These are phyloP conservation scores for Patella pellucida DNA, from an alignment of 2,888 invertebrate genomes.

Conservation along the genomic window DNA sequence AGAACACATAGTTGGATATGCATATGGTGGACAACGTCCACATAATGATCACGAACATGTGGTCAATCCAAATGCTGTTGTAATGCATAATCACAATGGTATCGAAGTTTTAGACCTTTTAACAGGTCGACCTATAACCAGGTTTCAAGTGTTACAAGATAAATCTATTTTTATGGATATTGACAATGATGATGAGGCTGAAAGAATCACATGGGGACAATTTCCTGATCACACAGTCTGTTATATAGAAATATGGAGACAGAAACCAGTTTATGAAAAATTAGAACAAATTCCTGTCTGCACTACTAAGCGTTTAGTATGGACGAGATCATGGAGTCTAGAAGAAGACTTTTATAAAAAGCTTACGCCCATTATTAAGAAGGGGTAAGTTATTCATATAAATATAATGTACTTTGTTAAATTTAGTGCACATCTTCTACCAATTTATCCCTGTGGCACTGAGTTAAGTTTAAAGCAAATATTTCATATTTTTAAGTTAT, in stretches of 20 bases:
- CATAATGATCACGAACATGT: conserved; percentile 62
- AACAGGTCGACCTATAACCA: conserved; percentile 61
- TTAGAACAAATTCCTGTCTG: conserved; percentile 60
- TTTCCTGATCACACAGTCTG: conserved; percentile 52
- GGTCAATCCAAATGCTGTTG: conserved; percentile 58
- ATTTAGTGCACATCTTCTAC: too few relatives aligned
- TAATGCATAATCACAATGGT: conserved; percentile 56
- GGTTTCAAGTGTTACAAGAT: conserved; percentile 47
- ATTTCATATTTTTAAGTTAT: too few relatives aligned
- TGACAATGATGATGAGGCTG: conserved; percentile 56
- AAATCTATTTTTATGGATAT: conserved; percentile 53
- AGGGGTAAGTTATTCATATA: conserved; percentile 45
- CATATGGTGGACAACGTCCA: conserved; percentile 63
- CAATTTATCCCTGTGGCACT: too few relatives aligned
- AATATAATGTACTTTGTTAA: too few relatives aligned
- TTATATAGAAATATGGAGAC: conserved; percentile 55
- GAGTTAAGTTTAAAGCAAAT: too few relatives aligned
- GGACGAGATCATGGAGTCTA: conserved; percentile 57
- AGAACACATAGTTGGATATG: conserved; percentile 54
- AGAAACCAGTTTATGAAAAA: conserved; percentile 54
- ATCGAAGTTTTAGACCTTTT: conserved; percentile 61
- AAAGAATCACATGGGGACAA: conserved; percentile 54
- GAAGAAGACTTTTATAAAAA: conserved; percentile 60
- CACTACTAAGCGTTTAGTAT: conserved; percentile 52
- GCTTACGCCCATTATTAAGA: conserved; percentile 58